These are phyloP conservation scores for Tetragonisca angustula DNA, from an alignment of 2,888 invertebrate genomes.

Conservation along the genomic window DNA sequence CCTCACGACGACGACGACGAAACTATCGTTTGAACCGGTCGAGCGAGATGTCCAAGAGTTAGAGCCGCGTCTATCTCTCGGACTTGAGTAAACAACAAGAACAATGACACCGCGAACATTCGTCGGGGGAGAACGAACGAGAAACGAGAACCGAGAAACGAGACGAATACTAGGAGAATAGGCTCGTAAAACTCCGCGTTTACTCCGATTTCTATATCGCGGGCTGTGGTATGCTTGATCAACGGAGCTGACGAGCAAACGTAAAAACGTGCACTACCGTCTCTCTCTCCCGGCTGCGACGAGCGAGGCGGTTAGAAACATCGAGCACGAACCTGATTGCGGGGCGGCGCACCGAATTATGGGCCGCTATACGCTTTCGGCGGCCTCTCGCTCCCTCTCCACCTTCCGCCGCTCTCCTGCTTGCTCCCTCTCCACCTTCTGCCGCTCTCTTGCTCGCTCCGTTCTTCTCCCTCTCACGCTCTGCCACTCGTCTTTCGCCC, in stretches of 20 bases:
- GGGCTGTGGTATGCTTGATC: constrained; percentile 2
- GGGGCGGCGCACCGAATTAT: constrained; percentile 82
- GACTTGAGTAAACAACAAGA: constrained; percentile 5
- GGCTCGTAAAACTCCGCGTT: background rate
- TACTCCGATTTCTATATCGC: constrained; percentile 9
- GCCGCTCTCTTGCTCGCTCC: constrained; percentile 54
- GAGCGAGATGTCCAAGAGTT: background rate
- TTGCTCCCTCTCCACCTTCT: constrained; percentile 59
- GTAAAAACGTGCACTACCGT: constrained; percentile 70
- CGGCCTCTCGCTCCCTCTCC: constrained; percentile 69
- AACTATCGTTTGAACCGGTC: too few species aligned
- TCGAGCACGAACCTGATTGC: constrained; percentile 81
- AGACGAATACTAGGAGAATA: background rate
- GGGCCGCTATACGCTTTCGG: constrained; percentile 81
- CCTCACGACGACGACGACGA: too few species aligned
- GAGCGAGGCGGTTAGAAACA: constrained; percentile 68
- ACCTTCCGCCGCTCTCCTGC: constrained; percentile 54
- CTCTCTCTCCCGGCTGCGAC: constrained; percentile 65
- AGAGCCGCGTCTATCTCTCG: background rate
- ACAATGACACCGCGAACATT: background rate
- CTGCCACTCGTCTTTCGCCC: constrained; percentile 55
- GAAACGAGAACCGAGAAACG: background rate
- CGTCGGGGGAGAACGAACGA: background rate
- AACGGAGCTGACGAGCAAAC: constrained; percentile 42
- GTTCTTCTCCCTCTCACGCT: constrained; percentile 33